Evolutionary conservation across 23 tunicate genomes (phyloP), one percentile per base, ranked within the genome.

Genomic region (Halocynthia aurantium): DNA sequence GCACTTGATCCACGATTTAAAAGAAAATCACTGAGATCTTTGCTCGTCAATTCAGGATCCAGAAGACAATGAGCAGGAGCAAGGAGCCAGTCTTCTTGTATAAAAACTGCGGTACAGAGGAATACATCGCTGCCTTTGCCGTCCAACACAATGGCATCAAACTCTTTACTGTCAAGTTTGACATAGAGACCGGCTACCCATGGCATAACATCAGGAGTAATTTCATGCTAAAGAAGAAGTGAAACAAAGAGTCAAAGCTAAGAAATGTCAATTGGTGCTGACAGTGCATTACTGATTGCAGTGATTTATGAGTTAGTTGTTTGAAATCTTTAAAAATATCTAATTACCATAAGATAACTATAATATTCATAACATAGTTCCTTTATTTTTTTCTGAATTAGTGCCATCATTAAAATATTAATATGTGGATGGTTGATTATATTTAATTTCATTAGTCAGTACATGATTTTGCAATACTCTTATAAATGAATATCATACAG

Each of bases 181-280:
- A 92, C 74, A 63, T 86, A 92, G 53, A 92, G 64, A 11, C 88
- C 88, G 22, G 87, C 87, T 7, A 92, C 82, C 91, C 91, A 92
- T 15, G 88, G 86, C 98, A 74, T 74, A 19, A 49, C 19, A 9
- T 53, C 62, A 13, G 62, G 78, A 12, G 78, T 62, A 54, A 74
- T 74, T 8, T 74, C 56, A 50, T 74, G 78, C 78, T 74, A 49
- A n/a, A 74, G 56, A 8, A 65, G 31, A 65, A 70, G 44, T 31
- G 44, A 31, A 0, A 31, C 44, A 31, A 31, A 31, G 44, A 31
- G 44, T 31, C 1, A 31, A 31, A 31, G 44, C 44, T 0, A 0
- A 0, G 44, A 31, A 31, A 31, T 31, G 44, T 31, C 1, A 31
- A 31, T 31, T 31, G 44, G 44, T 1, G 44, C 44, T 31, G 44